A percentile compares a stretch with the other conserved stretches of the same genome.
Conservation (phyloP, 2,113 vertebrate species). For the Mesitornis unicolor region DNA sequence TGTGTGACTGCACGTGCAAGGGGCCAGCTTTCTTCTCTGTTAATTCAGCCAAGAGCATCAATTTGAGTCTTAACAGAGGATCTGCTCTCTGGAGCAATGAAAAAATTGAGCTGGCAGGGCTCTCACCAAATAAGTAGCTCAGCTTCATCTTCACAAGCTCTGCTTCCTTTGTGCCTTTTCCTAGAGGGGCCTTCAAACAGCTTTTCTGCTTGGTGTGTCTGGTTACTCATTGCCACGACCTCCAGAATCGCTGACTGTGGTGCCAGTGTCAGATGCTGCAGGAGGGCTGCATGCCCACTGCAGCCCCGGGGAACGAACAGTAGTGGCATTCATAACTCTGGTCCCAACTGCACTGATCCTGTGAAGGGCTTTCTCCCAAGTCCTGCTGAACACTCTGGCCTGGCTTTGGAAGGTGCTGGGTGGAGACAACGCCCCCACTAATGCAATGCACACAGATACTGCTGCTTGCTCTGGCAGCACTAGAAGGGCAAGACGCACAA, state of each 20-base stretch:
- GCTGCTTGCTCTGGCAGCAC: background rate
- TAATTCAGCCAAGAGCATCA: background rate
- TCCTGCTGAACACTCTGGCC: background rate
- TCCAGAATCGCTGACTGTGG: background rate
- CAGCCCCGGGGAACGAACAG: background rate
- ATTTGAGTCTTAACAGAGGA: background rate
- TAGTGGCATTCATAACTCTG: background rate
- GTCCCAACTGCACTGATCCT: background rate
- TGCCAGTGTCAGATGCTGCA: background rate
- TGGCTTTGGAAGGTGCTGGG: background rate
- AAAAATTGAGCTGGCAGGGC: background rate
- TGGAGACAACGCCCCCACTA: background rate
- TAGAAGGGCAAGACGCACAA: background rate
- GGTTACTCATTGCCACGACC: background rate
- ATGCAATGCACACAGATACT: background rate
- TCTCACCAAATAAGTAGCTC: background rate
- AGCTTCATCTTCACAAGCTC: background rate
- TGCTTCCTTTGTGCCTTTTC: background rate
- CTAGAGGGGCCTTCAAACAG: background rate
- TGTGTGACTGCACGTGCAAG: accelerated
- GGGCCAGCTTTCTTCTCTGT: background rate
- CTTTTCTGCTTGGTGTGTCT: background rate
- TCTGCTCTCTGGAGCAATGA: background rate
- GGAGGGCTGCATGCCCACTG: background rate
- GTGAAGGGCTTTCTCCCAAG: background rate